Evolutionary conservation across 2,113 vertebrate genomes (phyloP), one percentile per base, ranked within the genome.

Genomic region (Aspiorhynchus laticeps): DNA sequence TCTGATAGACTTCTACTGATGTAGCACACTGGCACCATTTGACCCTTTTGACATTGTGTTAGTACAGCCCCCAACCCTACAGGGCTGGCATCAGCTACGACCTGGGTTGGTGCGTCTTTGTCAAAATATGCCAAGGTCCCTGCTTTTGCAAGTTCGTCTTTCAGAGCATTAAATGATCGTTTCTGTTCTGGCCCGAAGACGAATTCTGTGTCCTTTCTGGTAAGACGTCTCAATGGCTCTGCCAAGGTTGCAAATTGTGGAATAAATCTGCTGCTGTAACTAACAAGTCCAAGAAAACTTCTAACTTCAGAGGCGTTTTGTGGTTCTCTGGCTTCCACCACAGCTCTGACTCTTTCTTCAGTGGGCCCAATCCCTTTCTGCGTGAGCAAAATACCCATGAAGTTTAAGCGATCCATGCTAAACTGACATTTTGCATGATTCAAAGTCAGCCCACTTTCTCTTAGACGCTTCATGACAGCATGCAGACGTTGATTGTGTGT

Each of bases 311-410:
- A 59, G 7, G 38, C 28, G 7, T 87, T 87, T 28, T 86, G 75
- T 51, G 53, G 87, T 26, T 88, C 71, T 28, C 82, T 31, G 14
- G 85, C 83, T 28, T 88, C 82, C 3, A 48, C 46, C 26, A 85
- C 53, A 65, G 87, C 87, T 71, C 83, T 46, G 41, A 88, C 77
- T 69, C 87, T 87, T 56, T 88, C 89, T n/a, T 67, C 59, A 51
- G 85, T 90, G 1, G 83, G 87, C 14, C 89, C 71, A 17, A 87
- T 88, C 6, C 87, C 87, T 78, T 86, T 90, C 1, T 83, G 36
- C 67, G 83, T 80, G 28, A 85, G 59, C 10, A 87, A 24, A 31
- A 89, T 85, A 7, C 79, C 73, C 86, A 85, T 87, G 48, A 86
- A 87, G 73, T 43, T 31, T 26, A 67, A 63, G 10, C 10, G 3